Evolutionary conservation across 2,113 vertebrate genomes (phyloP).

Genomic region (Varanus salvator): DNA sequence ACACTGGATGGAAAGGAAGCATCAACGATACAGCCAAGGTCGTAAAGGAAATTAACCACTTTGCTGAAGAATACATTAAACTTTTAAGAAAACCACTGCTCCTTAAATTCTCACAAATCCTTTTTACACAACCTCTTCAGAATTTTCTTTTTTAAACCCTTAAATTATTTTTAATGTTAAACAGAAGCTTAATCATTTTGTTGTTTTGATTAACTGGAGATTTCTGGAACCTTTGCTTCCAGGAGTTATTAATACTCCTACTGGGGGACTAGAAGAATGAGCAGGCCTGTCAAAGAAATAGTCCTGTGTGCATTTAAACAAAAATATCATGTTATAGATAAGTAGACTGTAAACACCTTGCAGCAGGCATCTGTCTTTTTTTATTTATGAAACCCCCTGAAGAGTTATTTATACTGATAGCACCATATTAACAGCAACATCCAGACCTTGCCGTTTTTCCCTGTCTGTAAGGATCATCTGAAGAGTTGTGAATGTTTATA

Average conservation of each 20-base stretch:
- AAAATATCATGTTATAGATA: not conserved
- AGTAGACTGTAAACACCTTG: not conserved
- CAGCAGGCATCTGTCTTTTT: not conserved
- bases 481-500: not conserved
- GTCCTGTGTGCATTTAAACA: not conserved
- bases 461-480: not conserved
- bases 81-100: not conserved
- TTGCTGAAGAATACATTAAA: accelerated
- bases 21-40: conserved; percentile 20
- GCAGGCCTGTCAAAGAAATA: not conserved
- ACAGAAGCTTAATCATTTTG: not conserved
- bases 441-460: not conserved
- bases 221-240: not conserved
- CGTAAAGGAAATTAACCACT: not conserved
- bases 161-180: not conserved
- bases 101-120: not conserved
- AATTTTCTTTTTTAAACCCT: not conserved
- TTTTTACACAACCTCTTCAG: not conserved
- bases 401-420: not conserved
- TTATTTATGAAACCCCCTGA: not conserved
- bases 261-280: not conserved
- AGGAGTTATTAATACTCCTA: not conserved
- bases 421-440: not conserved
- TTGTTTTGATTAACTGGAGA: not conserved
- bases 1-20: conserved; percentile 6